Evolutionary conservation across 1,140 invertebrate species (phyloP).

Genomic region (Pseudachorutes palmiensis): DNA sequence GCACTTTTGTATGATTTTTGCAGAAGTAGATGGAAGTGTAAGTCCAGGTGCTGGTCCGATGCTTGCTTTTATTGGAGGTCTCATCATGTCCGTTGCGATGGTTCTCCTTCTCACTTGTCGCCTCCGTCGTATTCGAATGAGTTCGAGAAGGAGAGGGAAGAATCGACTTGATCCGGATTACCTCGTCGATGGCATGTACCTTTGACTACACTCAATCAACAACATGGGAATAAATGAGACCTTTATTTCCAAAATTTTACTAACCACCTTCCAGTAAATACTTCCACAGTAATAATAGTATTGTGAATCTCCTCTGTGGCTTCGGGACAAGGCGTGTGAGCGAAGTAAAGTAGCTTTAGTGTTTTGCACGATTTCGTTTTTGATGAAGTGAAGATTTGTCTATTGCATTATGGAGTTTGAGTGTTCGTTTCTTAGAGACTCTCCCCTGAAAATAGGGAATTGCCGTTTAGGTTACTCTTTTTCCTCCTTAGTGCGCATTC

Average conservation of each 20-base stretch:
- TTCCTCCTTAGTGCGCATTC: no score
- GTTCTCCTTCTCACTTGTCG: constrained; percentile 72
- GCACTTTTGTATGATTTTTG: constrained; percentile 15
- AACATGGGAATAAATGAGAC: neutral
- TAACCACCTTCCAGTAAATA: constrained; percentile 4
- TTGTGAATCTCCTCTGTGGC: no score
- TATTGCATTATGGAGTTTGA: no score
- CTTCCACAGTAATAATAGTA: neutral
- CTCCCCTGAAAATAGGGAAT: no score
- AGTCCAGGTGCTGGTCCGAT: constrained; percentile 27
- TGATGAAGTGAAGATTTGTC: no score
- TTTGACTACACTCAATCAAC: constrained; percentile 56
- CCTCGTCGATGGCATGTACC: constrained; percentile 94
- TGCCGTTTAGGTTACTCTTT: no score
- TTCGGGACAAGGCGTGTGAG: no score
- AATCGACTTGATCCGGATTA: constrained; percentile 91
- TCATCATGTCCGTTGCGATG: constrained; percentile 61
- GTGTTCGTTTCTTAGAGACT: no score
- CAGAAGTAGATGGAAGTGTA: neutral
- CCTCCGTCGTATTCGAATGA: constrained; percentile 54
- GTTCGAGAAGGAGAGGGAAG: constrained; percentile 60
- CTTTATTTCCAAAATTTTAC: constrained; percentile 10
- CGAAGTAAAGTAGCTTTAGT: no score
- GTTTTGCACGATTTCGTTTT: no score
- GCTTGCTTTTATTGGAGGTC: constrained; percentile 46